A percentile compares a stretch with the other conserved stretches of the same genome.
These are phyloP conservation scores for Trinectes maculatus DNA, from an alignment of 2,113 vertebrate species.

Conservation along the genomic window DNA sequence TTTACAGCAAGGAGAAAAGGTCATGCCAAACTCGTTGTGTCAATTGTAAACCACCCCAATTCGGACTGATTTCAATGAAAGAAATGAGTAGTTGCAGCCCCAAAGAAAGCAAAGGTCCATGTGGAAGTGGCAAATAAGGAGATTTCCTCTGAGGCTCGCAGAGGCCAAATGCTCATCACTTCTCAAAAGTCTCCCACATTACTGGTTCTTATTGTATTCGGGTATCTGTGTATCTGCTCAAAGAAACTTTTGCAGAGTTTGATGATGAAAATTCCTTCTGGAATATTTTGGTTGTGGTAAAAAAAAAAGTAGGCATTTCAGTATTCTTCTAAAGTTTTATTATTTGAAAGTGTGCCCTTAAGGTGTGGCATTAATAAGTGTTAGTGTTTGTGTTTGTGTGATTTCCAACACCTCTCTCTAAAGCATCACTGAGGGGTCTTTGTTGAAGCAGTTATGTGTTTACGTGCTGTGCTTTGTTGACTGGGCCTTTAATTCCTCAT, in stretches of 20 bases:
- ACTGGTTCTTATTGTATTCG: constrained; percentile 16
- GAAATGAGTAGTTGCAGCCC: constrained; percentile 71
- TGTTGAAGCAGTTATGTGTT: not conserved
- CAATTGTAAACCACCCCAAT: constrained; percentile 79
- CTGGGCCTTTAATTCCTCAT: not conserved
- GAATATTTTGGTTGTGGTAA: no score
- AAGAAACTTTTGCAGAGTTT: constrained; percentile 9
- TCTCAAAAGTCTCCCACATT: constrained; percentile 21
- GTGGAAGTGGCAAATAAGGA: constrained; percentile 68
- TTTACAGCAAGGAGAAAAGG: constrained; percentile 80
- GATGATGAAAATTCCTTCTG: not conserved
- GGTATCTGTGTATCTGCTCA: not conserved
- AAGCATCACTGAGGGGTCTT: no score
- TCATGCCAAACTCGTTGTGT: constrained; percentile 74
- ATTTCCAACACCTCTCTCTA: no score
- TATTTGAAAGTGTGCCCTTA: no score
- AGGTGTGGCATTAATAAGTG: no score
- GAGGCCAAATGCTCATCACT: constrained; percentile 27
- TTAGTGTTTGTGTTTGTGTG: not conserved
- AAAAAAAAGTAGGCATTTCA: not conserved
- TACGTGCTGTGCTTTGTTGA: no score
- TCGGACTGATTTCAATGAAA: constrained; percentile 80
- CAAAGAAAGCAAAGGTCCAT: constrained; percentile 65
- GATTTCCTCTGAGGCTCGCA: constrained; percentile 33
- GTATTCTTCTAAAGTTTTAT: no score